phyloP scores from a whole-genome alignment of 2,888 invertebrate genomes.

The Hypercompe scribonia region DNA sequence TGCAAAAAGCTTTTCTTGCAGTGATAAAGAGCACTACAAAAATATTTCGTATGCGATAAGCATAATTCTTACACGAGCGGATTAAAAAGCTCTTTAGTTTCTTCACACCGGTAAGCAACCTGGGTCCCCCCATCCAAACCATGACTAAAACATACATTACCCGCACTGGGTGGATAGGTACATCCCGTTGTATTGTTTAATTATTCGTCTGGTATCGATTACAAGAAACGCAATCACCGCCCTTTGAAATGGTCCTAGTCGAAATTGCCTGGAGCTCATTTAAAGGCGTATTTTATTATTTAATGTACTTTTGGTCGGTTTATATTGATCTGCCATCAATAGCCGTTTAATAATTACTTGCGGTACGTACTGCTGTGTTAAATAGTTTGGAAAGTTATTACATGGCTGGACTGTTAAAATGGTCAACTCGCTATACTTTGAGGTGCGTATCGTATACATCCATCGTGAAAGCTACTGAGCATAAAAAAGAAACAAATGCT shows the following conservation, averaged over 20 bases:
- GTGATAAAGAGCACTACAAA: constrained; percentile 2
- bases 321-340: constrained; percentile 66
- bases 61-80: constrained; percentile 23
- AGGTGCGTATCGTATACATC: constrained; percentile 54
- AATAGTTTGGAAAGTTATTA: constrained; percentile 74
- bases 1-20: constrained; percentile 16
- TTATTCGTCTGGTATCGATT: constrained; percentile 68
- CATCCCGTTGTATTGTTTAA: constrained; percentile 53
- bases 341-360: constrained; percentile 66
- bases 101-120: constrained; percentile 25
- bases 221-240: constrained; percentile 43
- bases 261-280: constrained; percentile 63
- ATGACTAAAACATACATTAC: constrained; percentile 46
- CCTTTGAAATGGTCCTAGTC: constrained; percentile 57
- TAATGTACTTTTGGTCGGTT: constrained; percentile 51
- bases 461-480: constrained; percentile 67
- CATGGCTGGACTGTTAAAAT: constrained; percentile 59
- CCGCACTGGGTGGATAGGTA: constrained; percentile 32
- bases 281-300: constrained; percentile 63
- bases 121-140: constrained; percentile 39
- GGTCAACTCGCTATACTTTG: constrained; percentile 49
- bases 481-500: constrained; percentile 64
- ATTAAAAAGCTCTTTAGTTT: constrained; percentile 25
- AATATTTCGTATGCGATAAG: constrained; percentile 19
- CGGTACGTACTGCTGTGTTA: constrained; percentile 46